Evolutionary conservation across 2,113 vertebrate genomes (phyloP).

Genomic region (Xiphophorus hellerii): DNA sequence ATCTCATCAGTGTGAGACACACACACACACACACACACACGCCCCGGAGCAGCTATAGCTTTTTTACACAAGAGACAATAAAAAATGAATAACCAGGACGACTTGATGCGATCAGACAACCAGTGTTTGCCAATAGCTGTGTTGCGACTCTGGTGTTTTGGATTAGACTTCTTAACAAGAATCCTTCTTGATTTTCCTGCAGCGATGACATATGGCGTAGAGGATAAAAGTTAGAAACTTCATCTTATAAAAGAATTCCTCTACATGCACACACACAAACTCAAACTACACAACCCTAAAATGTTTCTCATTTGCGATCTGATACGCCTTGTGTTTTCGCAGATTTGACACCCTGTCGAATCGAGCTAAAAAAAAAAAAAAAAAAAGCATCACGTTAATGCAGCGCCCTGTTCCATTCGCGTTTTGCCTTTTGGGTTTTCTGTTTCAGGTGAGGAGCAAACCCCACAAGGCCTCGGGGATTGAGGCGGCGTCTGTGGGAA

Average conservation of each 20-base stretch:
- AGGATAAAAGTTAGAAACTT: slow-evolving; percentile 50
- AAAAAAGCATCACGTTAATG: slow-evolving; percentile 64
- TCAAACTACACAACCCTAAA: slow-evolving; percentile 18
- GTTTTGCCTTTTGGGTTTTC: slow-evolving; percentile 42
- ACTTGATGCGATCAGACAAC: neutral
- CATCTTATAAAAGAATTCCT: slow-evolving; percentile 16
- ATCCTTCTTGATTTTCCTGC: neutral
- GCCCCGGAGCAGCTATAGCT: neutral
- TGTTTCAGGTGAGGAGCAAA: slow-evolving; percentile 28
- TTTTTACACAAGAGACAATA: neutral
- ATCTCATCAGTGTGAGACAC: slow-evolving; percentile 5
- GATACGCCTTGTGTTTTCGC: slow-evolving; percentile 56
- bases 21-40: neutral
- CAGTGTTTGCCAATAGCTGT: neutral
- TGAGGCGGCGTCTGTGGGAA: slow-evolving; percentile 39
- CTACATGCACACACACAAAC: slow-evolving; percentile 7
- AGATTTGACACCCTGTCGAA: slow-evolving; percentile 68
- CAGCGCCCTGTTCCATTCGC: slow-evolving; percentile 67
- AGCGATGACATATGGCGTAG: neutral
- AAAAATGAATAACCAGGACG: neutral
- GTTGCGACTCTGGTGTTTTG: slow-evolving; percentile 3
- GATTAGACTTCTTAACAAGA: slow-evolving; percentile 15
- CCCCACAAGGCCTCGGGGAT: slow-evolving; percentile 42
- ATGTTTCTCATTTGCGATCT: slow-evolving; percentile 63
- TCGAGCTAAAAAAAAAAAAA: slow-evolving; percentile 38